Conservation (phyloP, 2,797 vertebrate genomes). For the Emydoidea blandingii region DNA sequence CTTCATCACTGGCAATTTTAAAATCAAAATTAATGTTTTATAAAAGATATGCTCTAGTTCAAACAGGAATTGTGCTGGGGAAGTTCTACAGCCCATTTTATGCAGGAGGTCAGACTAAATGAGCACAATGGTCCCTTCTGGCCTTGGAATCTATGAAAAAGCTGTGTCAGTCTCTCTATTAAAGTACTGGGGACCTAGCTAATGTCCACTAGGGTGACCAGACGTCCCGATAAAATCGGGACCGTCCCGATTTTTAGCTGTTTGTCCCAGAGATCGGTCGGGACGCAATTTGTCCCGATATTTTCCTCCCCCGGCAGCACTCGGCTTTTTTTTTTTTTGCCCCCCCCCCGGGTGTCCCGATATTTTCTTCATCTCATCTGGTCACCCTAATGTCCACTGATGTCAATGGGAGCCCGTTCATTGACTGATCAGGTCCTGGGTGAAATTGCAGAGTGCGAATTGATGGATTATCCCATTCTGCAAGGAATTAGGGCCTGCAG, state of each 20-base stretch:
- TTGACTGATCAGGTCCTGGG: slow-evolving; percentile 50
- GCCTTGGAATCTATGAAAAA: slow-evolving; percentile 25
- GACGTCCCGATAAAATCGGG: too few relatives aligned
- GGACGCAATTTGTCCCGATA: too few relatives aligned
- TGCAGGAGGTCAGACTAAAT: not conserved
- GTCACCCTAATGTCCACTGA: slow-evolving; percentile 34
- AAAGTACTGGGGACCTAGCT: slow-evolving; percentile 36
- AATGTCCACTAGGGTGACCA: slow-evolving; percentile 13
- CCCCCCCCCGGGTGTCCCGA: too few relatives aligned
- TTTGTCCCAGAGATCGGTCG: too few relatives aligned
- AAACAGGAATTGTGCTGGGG: not conserved
- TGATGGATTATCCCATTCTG: slow-evolving; percentile 42
- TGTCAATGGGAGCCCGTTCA: not conserved
- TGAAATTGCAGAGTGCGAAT: slow-evolving; percentile 40
- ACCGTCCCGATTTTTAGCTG: too few relatives aligned
- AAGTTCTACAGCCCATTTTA: not conserved
- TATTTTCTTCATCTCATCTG: too few relatives aligned
- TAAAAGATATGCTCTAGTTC: not conserved
- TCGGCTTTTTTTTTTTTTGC: too few relatives aligned
- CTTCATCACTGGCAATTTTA: not conserved
- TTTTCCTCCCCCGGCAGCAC: too few relatives aligned
- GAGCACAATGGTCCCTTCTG: not conserved
- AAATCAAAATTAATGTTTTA: not conserved
- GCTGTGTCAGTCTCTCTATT: slow-evolving; percentile 28
- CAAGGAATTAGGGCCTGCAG: not conserved